Conservation (phyloP, 1,140 invertebrate genomes). For the Sesamia nonagrioides region DNA sequence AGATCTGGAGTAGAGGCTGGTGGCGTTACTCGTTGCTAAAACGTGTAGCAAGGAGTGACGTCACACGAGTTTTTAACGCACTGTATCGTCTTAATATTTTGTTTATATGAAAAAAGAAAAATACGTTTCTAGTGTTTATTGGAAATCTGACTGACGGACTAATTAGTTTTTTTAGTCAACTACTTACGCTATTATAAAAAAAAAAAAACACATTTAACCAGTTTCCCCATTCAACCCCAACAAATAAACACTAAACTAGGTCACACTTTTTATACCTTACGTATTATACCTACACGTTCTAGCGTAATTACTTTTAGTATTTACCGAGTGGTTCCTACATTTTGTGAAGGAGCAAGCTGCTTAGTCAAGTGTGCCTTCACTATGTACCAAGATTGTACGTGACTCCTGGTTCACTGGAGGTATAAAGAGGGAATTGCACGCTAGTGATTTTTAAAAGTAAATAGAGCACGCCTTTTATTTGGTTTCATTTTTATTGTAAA, state of each 20-base stretch:
- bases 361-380: not conserved
- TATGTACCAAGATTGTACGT: constrained; percentile 18
- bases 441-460: constrained; percentile 40
- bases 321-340: not conserved
- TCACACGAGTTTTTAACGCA: no score
- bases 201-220: no score
- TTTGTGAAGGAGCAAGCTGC: constrained; percentile 35
- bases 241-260: constrained; percentile 19
- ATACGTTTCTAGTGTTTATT: no score
- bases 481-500: constrained; percentile 21
- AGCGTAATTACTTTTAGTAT: constrained; percentile 27
- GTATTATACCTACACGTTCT: not conserved
- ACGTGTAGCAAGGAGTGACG: no score
- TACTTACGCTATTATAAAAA: no score
- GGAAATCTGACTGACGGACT: no score
- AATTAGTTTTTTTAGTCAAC: no score
- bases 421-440: constrained; percentile 26
- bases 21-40: no score
- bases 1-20: no score
- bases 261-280: not conserved
- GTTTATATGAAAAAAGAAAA: no score
- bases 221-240: not conserved
- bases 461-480: constrained; percentile 18
- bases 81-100: no score
- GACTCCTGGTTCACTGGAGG: constrained; percentile 5